phyloP scores from a whole-genome alignment of 2,113 vertebrate species.

The Genyomyrus donnyi region DNA sequence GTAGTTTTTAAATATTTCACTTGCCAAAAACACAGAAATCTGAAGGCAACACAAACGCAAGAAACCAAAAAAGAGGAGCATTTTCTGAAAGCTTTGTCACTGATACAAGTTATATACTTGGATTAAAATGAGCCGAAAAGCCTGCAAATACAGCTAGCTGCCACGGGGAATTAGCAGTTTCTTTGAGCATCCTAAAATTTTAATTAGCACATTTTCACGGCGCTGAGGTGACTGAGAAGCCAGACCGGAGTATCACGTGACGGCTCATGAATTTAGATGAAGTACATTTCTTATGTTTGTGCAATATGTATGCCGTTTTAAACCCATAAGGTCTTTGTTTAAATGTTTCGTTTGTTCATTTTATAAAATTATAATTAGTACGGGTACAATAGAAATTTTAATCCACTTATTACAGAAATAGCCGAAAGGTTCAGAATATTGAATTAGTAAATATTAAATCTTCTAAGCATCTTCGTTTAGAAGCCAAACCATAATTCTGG shows the following conservation, averaged over 20 bases:
- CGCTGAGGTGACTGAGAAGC: background rate
- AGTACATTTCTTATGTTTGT: background rate
- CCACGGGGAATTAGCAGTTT: background rate
- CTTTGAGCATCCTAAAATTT: background rate
- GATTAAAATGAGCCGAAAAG: background rate
- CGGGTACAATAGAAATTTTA: background rate
- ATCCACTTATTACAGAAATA: background rate
- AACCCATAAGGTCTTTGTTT: background rate
- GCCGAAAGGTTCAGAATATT: background rate
- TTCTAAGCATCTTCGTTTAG: background rate
- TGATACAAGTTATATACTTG: background rate
- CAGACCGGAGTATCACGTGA: background rate
- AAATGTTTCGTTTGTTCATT: background rate
- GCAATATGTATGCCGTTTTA: background rate
- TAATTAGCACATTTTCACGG: background rate
- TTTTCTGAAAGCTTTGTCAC: background rate
- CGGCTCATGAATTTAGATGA: background rate
- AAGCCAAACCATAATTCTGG: background rate
- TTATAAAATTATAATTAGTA: background rate
- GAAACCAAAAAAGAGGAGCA: background rate
- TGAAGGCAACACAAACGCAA: background rate
- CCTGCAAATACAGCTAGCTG: background rate
- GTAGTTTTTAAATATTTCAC: background rate
- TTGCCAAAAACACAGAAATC: background rate
- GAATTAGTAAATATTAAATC: background rate